phyloP scores from a whole-genome alignment of 2,797 vertebrate species.

The Podargus strigoides region DNA sequence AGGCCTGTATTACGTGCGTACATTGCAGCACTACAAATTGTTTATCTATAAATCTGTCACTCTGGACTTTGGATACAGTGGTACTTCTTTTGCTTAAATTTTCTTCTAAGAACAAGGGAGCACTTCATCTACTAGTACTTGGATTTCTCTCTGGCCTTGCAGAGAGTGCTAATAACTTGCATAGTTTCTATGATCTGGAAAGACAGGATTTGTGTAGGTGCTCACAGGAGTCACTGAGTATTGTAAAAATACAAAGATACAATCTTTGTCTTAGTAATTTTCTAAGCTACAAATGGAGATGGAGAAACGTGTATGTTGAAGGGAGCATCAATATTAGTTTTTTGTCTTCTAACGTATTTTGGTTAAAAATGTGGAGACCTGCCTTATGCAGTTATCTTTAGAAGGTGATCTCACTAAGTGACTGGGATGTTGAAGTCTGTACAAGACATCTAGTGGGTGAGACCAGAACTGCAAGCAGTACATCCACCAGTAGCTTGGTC shows the following conservation, averaged over 20 bases:
- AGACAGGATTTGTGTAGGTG: not conserved
- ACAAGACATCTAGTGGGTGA: not conserved
- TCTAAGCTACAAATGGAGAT: not conserved
- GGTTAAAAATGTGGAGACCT: not conserved
- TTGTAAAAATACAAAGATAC: not conserved
- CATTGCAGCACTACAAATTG: not conserved
- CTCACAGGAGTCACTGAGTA: not conserved
- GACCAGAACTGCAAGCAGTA: not conserved
- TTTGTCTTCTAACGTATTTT: not conserved
- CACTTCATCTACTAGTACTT: not conserved
- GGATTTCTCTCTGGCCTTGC: not conserved
- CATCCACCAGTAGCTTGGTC: fast-evolving
- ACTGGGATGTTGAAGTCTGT: not conserved
- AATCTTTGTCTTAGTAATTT: not conserved
- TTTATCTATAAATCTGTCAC: not conserved
- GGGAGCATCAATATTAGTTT: not conserved
- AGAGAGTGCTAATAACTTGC: not conserved
- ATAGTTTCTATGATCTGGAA: not conserved
- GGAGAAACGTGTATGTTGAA: not conserved
- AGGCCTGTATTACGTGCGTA: not conserved
- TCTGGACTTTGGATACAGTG: not conserved
- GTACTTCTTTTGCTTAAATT: not conserved
- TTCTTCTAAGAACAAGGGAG: not conserved
- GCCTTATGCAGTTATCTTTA: not conserved
- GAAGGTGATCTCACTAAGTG: not conserved